Base-by-base conservation (phyloP, 53 echinoderm and acorn worm genomes). In the Mesocentrotus franciscanus region DNA sequence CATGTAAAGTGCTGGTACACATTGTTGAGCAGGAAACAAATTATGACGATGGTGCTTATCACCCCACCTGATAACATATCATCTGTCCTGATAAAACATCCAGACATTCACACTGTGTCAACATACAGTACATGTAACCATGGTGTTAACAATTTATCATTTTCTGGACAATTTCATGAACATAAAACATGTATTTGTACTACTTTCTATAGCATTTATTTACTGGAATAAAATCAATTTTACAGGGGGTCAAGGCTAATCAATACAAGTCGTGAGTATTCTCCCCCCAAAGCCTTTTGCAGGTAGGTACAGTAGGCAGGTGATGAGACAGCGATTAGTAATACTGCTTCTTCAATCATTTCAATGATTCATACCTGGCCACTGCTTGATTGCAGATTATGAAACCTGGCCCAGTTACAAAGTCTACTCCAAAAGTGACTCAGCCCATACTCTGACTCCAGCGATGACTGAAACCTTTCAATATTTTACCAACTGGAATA, bases 401-500 rank as follows among this genome's bases (percentile, higher is more conserved):
- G 11, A 26, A 58, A 27, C 58, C 87, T 57, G 26, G 58, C 58
- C n/a, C n/a, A 87, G 57, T 87, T 29, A 27, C 58, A 87, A 87
- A 87, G 58, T 87, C 87, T 58, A 87, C 58, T 87, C n/a, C 13
- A 26, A 9, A 87, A 58, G 56, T 87, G 87, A 87, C 87, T 87
- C 87, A 87, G 29, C 87, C 56, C 34, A 87, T n/a, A n/a, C 8
- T 42, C 49, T 36, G 34, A 78, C 34, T 78, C 34, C 84, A 0
- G 49, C 42, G 11, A 36, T 26, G 13, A 26, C 13, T 17, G n/a
- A 87, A 87, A 87, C 58, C 87, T 27, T 58, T 57, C 27, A 87
- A 58, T 87, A 87, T 87, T 87, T 87, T 27, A 26, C 27, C 11
- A 8, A n/a, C 27, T 20, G 75, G 17, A 75, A 64, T 64, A 20